Evolutionary conservation across 2,888 invertebrate genomes (phyloP).

Genomic region (Plutella xylostella): DNA sequence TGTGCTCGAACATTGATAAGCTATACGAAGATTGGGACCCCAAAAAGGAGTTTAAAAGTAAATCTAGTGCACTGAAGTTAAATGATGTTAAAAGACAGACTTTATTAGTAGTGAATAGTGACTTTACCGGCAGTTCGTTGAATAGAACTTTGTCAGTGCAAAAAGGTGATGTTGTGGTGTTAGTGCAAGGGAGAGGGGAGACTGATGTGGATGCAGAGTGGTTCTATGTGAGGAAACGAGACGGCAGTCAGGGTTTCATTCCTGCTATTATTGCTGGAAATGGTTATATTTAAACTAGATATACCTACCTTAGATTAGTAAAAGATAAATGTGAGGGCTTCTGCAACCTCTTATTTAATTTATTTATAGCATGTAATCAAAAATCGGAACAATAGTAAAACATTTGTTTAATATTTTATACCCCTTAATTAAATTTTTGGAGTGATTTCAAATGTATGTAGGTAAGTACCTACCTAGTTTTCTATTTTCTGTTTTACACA

Average conservation of each 20-base stretch:
- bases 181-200: constrained; percentile 62
- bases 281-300: constrained; percentile 77
- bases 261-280: constrained; percentile 83
- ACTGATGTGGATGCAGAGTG: constrained; percentile 75
- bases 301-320: no score
- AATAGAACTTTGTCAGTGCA: constrained; percentile 73
- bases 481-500: no score
- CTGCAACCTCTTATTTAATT: background rate
- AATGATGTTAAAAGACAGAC: constrained; percentile 70
- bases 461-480: no score
- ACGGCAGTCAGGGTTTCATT: constrained; percentile 80
- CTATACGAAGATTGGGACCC: constrained; percentile 15
- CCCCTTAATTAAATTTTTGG: no score
- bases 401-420: background rate
- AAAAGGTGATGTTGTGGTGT: constrained; percentile 81
- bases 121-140: constrained; percentile 69
- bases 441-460: no score
- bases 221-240: constrained; percentile 80
- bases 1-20: constrained; percentile 40
- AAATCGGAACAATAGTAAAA: no score
- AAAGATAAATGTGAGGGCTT: no score
- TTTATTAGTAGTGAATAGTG: constrained; percentile 76
- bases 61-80: constrained; percentile 15
- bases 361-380: no score
- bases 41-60: constrained; percentile 20